Evolutionary conservation across 1,140 invertebrate genomes (phyloP).

Genomic region (Yoshiicerus persimilis): DNA sequence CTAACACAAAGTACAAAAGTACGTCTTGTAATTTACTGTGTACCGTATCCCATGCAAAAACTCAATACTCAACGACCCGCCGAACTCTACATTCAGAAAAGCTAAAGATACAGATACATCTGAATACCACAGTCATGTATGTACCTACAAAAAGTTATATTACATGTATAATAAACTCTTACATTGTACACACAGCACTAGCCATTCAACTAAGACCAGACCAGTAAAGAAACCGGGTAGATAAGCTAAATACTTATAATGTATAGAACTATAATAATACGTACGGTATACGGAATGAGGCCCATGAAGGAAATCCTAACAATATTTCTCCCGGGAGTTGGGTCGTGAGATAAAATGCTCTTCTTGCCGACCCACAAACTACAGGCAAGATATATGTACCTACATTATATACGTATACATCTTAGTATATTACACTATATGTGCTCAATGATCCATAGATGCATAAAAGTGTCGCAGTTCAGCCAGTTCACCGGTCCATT

Average conservation of each 20-base stretch:
- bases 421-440: slow-evolving; percentile 15
- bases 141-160: not conserved
- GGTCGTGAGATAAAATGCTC: slow-evolving; percentile 31
- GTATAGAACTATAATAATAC: not conserved
- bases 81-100: not conserved
- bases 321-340: slow-evolving; percentile 41
- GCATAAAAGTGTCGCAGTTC: slow-evolving; percentile 49
- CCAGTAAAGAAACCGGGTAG: not conserved
- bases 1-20: not conserved
- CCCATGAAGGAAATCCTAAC: slow-evolving; percentile 28
- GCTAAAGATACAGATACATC: not conserved
- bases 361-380: slow-evolving; percentile 8
- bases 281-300: not conserved
- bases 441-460: slow-evolving; percentile 49
- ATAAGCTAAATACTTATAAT: not conserved
- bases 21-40: not conserved
- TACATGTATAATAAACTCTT: not conserved
- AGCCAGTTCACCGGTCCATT: slow-evolving; percentile 36
- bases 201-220: not conserved
- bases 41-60: not conserved
- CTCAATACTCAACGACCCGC: not conserved
- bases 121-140: not conserved
- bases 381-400: not conserved
- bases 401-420: not conserved
- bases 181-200: not conserved